phyloP scores from a whole-genome alignment of 1,140 invertebrate species.

The Eubasilissa regina region DNA sequence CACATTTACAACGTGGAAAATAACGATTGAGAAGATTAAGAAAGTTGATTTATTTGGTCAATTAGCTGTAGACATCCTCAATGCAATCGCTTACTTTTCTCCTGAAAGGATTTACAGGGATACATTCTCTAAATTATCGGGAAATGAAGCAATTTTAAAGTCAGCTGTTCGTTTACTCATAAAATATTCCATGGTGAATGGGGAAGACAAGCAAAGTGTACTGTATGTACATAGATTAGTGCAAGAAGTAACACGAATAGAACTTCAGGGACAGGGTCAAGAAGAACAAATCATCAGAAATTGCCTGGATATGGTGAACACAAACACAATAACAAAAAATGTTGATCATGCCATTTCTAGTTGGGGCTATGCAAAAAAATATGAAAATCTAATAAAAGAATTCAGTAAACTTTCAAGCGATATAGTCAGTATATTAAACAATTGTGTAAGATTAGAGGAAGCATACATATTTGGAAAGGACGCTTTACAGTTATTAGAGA shows the following conservation, averaged over 20 bases:
- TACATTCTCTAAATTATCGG: neutral
- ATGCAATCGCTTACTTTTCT: neutral
- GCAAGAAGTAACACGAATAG: neutral
- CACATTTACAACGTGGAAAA: neutral
- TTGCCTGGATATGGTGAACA: neutral
- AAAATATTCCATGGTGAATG: neutral
- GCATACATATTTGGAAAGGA: neutral
- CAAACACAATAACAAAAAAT: neutral
- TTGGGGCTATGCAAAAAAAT: neutral
- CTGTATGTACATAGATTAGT: neutral
- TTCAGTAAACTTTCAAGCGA: neutral
- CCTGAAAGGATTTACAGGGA: neutral
- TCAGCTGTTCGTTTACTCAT: neutral
- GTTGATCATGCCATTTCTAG: neutral
- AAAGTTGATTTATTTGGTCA: neutral
- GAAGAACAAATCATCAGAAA: neutral
- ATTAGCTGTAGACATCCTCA: neutral
- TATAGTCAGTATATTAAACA: neutral
- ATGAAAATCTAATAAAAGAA: neutral
- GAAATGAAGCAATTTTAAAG: neutral
- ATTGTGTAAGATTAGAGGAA: conserved; percentile 1
- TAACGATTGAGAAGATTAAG: neutral
- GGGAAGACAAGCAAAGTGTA: neutral
- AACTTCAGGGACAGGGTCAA: neutral
- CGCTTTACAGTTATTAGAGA: neutral